Evolutionary conservation across 2,888 invertebrate species (phyloP).

Genomic region (Pharmacophagus antenor): DNA sequence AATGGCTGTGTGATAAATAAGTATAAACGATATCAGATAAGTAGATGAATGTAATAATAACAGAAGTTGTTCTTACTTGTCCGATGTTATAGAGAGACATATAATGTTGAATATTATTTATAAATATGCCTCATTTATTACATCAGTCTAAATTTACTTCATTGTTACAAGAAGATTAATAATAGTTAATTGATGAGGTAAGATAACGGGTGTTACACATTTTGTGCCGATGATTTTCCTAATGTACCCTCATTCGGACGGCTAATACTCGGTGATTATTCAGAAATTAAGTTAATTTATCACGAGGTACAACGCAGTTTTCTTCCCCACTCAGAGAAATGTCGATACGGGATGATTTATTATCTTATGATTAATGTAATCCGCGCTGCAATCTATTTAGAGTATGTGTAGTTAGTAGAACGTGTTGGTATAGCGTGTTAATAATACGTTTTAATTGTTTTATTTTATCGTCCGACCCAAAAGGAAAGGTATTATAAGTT

Average conservation of each 20-base stretch:
- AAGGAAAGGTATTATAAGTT: too few relatives aligned
- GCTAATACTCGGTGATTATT: constrained; percentile 7
- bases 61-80: too few relatives aligned
- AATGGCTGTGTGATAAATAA: too few relatives aligned
- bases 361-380: constrained; percentile 3
- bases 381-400: neutral
- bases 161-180: neutral
- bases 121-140: neutral
- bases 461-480: too few relatives aligned
- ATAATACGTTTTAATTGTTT: too few relatives aligned
- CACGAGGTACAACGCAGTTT: constrained; percentile 13
- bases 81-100: too few relatives aligned
- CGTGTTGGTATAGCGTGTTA: too few relatives aligned
- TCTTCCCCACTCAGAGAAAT: constrained; percentile 16
- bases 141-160: neutral
- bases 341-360: constrained; percentile 23
- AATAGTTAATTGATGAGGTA: neutral
- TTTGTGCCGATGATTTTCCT: constrained; percentile 1
- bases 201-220: neutral
- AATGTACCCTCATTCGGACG: constrained; percentile 12
- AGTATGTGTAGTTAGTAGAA: neutral
- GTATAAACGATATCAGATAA: too few relatives aligned
- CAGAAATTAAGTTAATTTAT: constrained; percentile 13
- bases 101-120: too few relatives aligned
- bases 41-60: too few relatives aligned